Conservation (phyloP, 2,888 invertebrate species). For the Heteromyza rotundicornis region DNA sequence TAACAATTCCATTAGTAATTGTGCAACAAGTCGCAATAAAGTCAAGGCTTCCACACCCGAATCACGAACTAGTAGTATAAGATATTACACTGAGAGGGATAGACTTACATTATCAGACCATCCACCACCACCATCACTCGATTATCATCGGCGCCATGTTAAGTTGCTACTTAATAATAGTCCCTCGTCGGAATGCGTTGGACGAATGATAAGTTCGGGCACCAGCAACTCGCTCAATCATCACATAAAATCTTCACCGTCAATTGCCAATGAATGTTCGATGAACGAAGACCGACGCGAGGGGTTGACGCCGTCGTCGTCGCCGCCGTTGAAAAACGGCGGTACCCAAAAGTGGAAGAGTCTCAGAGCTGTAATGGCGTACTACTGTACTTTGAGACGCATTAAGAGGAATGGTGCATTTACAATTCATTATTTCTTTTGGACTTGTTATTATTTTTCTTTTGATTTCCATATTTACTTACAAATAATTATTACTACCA, state of each 20-base stretch:
- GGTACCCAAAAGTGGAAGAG: constrained; percentile 79
- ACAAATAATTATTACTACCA: not conserved
- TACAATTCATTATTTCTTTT: constrained; percentile 30
- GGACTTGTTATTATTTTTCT: not conserved
- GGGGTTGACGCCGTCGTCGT: constrained; percentile 15
- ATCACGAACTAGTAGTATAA: constrained; percentile 39
- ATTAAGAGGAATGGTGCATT: constrained; percentile 80
- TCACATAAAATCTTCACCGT: constrained; percentile 34
- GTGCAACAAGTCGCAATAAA: constrained; percentile 20
- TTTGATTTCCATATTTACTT: not conserved
- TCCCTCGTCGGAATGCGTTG: constrained; percentile 46
- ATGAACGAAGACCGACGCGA: not conserved
- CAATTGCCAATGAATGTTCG: not conserved
- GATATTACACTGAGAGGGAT: constrained; percentile 54
- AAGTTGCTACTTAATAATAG: constrained; percentile 45
- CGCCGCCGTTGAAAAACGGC: constrained; percentile 31
- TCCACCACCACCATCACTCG: constrained; percentile 36
- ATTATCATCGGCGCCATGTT: constrained; percentile 37
- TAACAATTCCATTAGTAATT: constrained; percentile 34
- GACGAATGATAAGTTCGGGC: constrained; percentile 36
- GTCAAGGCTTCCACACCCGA: constrained; percentile 30
- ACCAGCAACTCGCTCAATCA: constrained; percentile 38
- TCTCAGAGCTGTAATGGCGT: constrained; percentile 86
- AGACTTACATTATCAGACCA: constrained; percentile 49
- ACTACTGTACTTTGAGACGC: constrained; percentile 87